Base-by-base conservation (phyloP, 2,797 vertebrate species). In the Cirrhinus molitorella region DNA sequence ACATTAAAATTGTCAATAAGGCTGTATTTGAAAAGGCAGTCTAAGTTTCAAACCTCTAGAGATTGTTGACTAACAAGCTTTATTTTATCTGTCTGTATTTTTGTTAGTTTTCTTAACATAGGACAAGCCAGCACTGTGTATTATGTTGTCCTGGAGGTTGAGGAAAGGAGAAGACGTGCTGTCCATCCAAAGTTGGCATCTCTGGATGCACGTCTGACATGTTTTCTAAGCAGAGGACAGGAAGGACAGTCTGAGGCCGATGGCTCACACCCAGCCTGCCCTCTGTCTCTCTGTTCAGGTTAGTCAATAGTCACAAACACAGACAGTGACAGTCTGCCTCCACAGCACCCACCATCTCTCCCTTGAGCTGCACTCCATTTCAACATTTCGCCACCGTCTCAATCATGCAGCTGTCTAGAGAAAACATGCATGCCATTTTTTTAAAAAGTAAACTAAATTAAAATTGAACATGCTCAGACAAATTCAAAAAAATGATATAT, bases 211-310 rank as follows among this genome's bases (percentile, higher is more conserved):
- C 34, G 25, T 25, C 65, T 75, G 76, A 75, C 28, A 51, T 57
- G 75, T 75, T 68, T 65, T 74, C 63, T 83, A 79, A 74, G 53
- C 55, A 80, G 76, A 86, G 57, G 72, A 83, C 81, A 76, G 72
- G 72, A 83, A 68, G 81, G 72, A 76, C 65, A 79, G 63, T 83
- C 47, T 66, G 19, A 45, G 49, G 34, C 43, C 57, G 28, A 73
- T 51, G 73, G 55, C 66, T 43, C 79, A 82, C 79, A 71, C 43
- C 79, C 74, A 77, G 55, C 40, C 13, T 65, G 63, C 28, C 80
- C 63, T 63, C 61, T 34, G 47, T 75, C 40, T 77, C 59, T 73
- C 43, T 66, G 21, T 66, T 72, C 61, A 79, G 71, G 70, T 72
- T 65, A 67, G 68, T 82, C 75, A 68, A 73, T 37, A 73, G 25